phyloP scores from a whole-genome alignment of 1,140 invertebrate genomes.

The Papilio xuthus region DNA sequence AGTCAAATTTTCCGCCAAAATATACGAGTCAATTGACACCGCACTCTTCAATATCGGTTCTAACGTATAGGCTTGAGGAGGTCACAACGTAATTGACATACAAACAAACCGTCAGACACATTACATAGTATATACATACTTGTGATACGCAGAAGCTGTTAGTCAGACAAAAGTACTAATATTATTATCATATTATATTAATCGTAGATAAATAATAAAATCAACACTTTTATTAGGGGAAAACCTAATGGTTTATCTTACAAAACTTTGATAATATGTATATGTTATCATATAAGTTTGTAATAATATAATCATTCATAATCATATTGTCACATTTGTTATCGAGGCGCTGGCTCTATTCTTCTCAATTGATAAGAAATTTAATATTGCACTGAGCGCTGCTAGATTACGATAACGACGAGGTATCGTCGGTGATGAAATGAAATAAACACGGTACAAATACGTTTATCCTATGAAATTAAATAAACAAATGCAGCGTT shows the following conservation, averaged over 20 bases:
- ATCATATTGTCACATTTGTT: background rate
- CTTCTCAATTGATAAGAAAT: background rate
- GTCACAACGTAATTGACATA: too few species aligned
- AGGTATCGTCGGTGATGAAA: background rate
- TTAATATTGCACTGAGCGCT: background rate
- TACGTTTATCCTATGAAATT: background rate
- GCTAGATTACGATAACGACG: background rate
- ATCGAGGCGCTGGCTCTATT: background rate
- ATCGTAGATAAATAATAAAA: background rate
- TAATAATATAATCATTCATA: too few species aligned
- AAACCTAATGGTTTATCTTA: background rate
- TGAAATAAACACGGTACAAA: background rate
- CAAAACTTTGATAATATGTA: background rate
- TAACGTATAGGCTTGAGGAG: too few species aligned
- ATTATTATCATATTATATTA: background rate
- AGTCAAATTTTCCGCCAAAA: too few species aligned
- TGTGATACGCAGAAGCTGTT: background rate
- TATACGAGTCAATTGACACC: too few species aligned
- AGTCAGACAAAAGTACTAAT: background rate
- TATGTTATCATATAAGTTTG: background rate
- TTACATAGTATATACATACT: background rate
- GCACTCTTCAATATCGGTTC: too few species aligned
- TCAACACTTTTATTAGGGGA: background rate
- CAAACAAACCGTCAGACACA: background rate
- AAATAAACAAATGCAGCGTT: background rate